These are phyloP conservation scores for Coranthus polyacanthus DNA, from an alignment of 2,797 vertebrate genomes.

Conservation along the genomic window DNA sequence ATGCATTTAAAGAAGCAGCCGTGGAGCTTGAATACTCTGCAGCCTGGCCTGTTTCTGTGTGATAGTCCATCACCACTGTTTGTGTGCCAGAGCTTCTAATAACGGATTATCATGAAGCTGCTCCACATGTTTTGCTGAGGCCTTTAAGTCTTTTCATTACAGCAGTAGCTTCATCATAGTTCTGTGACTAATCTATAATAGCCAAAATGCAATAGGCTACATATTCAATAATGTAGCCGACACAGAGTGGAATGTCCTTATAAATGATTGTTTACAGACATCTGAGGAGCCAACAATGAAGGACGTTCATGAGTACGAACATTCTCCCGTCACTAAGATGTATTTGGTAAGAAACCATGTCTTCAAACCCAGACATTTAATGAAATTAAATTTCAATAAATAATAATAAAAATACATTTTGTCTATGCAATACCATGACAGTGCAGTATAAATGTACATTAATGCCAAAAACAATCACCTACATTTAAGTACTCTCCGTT, in stretches of 20 bases:
- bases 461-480: constrained; percentile 13
- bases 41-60: constrained; percentile 70
- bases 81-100: constrained; percentile 77
- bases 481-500: not conserved
- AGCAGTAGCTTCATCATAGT: constrained; percentile 71
- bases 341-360: constrained; percentile 13
- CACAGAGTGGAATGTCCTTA: constrained; percentile 22
- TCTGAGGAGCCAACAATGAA: constrained; percentile 18
- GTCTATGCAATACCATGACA: not conserved
- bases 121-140: constrained; percentile 73
- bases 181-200: constrained; percentile 69
- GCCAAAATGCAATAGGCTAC: constrained; percentile 48
- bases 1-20: constrained; percentile 64
- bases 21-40: constrained; percentile 57
- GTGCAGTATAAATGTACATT: constrained; percentile 3
- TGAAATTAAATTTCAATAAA: too few relatives aligned
- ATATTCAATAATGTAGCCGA: constrained; percentile 37
- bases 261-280: constrained; percentile 29
- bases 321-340: not conserved
- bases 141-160: constrained; percentile 78
- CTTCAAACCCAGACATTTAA: constrained; percentile 1
- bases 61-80: constrained; percentile 71
- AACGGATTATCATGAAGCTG: constrained; percentile 76
- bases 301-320: constrained; percentile 1
- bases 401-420: too few relatives aligned